phyloP scores from a whole-genome alignment of 2,113 vertebrate species.

The Corydoras sp. region DNA sequence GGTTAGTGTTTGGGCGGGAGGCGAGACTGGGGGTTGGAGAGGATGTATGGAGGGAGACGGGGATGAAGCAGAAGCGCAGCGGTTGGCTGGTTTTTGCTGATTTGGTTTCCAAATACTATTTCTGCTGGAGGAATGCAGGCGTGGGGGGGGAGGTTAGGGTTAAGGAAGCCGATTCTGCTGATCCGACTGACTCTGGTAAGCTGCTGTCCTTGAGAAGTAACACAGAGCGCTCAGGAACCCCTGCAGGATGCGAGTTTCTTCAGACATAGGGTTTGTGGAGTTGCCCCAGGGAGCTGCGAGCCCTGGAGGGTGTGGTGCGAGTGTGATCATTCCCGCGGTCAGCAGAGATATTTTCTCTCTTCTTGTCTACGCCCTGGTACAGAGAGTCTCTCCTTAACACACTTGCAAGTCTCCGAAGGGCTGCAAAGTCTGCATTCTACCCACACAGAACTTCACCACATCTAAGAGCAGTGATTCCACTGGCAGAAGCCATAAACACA shows the following conservation, averaged over 20 bases:
- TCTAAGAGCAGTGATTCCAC: conserved; percentile 55
- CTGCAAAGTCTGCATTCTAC: conserved; percentile 48
- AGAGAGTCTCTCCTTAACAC: conserved; percentile 42
- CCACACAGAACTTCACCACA: conserved; percentile 54
- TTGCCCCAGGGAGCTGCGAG: conserved; percentile 1
- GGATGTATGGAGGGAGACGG: conserved; percentile 21
- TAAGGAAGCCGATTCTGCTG: conserved; percentile 32
- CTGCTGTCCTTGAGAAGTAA: conserved; percentile 41
- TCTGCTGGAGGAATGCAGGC: conserved; percentile 54
- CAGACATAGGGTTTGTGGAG: background rate
- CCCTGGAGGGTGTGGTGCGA: conserved; percentile 56
- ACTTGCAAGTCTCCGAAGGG: conserved; percentile 41
- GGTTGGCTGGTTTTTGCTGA: conserved; percentile 24
- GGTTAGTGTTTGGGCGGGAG: conserved; percentile 26
- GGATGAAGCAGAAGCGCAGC: background rate
- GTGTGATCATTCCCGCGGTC: conserved; percentile 59
- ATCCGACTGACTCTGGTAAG: conserved; percentile 43
- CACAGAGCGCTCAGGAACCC: conserved; percentile 13
- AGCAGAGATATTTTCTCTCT: conserved; percentile 61
- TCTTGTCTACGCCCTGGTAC: conserved; percentile 58
- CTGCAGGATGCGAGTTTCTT: conserved; percentile 1
- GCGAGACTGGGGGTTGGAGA: conserved; percentile 18
- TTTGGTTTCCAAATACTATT: conserved; percentile 56
- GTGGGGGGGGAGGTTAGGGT: conserved; percentile 26
- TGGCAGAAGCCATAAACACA: conserved; percentile 42